These are phyloP conservation scores for Camelus bactrianus DNA, from an alignment of 2,113 vertebrate genomes.

Conservation along the genomic window DNA sequence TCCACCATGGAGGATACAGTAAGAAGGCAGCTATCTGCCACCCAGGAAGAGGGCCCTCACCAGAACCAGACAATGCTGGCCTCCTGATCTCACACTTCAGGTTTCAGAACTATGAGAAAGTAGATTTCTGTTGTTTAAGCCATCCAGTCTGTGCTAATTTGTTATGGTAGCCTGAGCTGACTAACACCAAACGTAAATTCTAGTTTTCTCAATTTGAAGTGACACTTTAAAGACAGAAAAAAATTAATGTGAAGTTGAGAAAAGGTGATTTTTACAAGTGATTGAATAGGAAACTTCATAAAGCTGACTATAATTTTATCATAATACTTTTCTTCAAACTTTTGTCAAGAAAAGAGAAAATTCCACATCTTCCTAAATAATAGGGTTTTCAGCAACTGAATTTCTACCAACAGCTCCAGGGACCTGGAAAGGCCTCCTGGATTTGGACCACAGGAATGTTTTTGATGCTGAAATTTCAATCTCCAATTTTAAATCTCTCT, in stretches of 20 bases:
- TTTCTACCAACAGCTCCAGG: not conserved
- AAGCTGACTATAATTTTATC: not conserved
- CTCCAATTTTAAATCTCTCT: not conserved
- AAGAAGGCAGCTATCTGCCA: not conserved
- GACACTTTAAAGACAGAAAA: not conserved
- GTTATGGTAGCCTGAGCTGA: not conserved
- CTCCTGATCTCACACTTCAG: not conserved
- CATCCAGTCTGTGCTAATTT: not conserved
- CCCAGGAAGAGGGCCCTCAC: not conserved
- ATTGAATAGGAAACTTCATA: not conserved
- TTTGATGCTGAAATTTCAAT: not conserved
- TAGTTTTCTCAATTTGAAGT: conserved; percentile 10
- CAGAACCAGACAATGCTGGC: not conserved
- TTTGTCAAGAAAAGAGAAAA: not conserved
- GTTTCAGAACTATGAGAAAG: not conserved
- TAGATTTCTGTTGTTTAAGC: not conserved
- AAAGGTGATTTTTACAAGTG: not conserved
- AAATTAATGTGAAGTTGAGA: not conserved
- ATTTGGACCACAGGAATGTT: not conserved
- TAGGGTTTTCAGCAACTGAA: not conserved
- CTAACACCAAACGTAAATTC: not conserved
- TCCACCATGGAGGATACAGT: not conserved
- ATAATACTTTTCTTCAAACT: not conserved
- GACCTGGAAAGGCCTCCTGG: not conserved
- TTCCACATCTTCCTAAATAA: not conserved